phyloP scores from a whole-genome alignment of 2,113 vertebrate genomes.

The Danio rerio region DNA sequence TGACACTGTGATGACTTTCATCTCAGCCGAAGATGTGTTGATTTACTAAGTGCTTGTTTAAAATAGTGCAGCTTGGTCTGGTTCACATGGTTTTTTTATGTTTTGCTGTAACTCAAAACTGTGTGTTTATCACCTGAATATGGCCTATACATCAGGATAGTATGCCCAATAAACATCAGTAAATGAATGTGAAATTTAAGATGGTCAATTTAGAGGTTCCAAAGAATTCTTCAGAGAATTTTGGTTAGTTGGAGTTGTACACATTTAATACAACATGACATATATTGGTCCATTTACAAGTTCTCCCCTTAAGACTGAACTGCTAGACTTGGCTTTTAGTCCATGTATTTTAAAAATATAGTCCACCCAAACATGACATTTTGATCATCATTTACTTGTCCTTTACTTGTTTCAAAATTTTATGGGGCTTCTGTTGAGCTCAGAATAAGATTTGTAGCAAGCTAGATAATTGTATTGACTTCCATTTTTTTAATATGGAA shows the following conservation, averaged over 20 bases:
- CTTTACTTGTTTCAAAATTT: too few species aligned
- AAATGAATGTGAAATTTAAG: not conserved
- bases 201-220: not conserved
- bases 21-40: not conserved
- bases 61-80: not conserved
- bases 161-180: not conserved
- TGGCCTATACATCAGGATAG: not conserved
- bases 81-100: not conserved
- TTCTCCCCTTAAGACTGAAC: not conserved
- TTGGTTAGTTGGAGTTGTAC: not conserved
- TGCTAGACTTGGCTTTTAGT: not conserved
- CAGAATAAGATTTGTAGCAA: too few species aligned
- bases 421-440: too few species aligned
- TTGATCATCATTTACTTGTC: too few species aligned
- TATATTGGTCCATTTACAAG: not conserved
- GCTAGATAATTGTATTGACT: too few species aligned
- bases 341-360: not conserved
- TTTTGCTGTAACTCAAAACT: not conserved
- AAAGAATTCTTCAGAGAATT: not conserved
- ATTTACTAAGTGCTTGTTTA: conserved; percentile 5
- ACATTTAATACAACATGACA: not conserved
- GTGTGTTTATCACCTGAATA: not conserved
- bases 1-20: conserved; percentile 24
- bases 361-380: too few species aligned
- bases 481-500: too few species aligned